phyloP scores from a whole-genome alignment of 2,888 invertebrate genomes.

The Aporophyla lueneburgensis region DNA sequence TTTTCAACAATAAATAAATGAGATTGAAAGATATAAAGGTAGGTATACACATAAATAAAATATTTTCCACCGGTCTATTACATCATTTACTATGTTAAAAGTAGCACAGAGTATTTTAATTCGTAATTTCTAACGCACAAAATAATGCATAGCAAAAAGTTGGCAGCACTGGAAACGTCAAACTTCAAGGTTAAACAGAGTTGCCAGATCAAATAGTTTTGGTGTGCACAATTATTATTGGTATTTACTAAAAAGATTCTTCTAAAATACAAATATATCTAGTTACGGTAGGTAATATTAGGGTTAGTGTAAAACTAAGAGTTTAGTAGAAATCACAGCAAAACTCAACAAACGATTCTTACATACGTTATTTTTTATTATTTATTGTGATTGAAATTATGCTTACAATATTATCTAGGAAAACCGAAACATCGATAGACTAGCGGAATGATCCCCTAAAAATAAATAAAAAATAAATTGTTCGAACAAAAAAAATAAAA shows the following conservation, averaged over 20 bases:
- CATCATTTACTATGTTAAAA: constrained; percentile 50
- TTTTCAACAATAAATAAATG: constrained; percentile 56
- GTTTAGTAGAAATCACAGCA: constrained; percentile 87
- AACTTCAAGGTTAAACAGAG: constrained; percentile 4
- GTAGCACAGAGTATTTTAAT: constrained; percentile 65
- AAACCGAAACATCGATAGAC: constrained; percentile 74
- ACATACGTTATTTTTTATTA: constrained; percentile 53
- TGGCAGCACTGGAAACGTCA: constrained; percentile 47
- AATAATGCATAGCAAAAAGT: constrained; percentile 45
- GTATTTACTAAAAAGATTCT: constrained; percentile 33
- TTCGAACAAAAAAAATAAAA: constrained; percentile 71
- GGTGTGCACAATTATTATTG: constrained; percentile 30
- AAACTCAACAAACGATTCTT: constrained; percentile 75
- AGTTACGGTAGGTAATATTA: constrained; percentile 62
- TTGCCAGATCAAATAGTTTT: constrained; percentile 29
- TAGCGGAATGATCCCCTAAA: constrained; percentile 75
- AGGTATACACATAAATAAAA: constrained; percentile 28
- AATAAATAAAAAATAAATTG: constrained; percentile 76
- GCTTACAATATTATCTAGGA: constrained; percentile 63
- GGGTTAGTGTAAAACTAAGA: constrained; percentile 61
- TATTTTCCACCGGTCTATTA: constrained; percentile 53
- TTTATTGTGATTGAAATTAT: constrained; percentile 71
- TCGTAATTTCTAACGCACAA: constrained; percentile 51
- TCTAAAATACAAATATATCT: constrained; percentile 52
- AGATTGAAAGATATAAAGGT: constrained; percentile 31